phyloP scores from a whole-genome alignment of 2,888 invertebrate genomes.

The Sinhomidia bicolor region DNA sequence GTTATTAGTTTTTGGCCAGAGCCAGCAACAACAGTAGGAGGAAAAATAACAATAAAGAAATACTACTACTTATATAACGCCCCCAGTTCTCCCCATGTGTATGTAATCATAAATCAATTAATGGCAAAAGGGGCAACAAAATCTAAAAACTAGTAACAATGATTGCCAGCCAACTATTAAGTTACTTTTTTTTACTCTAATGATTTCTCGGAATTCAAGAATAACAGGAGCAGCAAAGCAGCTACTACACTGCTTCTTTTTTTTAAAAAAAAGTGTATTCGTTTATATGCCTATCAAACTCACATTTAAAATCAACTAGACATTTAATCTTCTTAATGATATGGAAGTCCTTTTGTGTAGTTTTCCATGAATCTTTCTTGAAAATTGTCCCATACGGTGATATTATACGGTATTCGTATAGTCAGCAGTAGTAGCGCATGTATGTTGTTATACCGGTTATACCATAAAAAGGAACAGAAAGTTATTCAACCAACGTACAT shows the following conservation, averaged over 20 bases:
- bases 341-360: background rate
- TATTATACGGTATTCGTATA: background rate
- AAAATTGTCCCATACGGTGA: background rate
- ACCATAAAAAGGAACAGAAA: background rate
- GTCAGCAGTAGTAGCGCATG: background rate
- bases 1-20: too few species aligned
- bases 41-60: too few species aligned
- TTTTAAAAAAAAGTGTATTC: too few species aligned
- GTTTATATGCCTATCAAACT: background rate
- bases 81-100: background rate
- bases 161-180: background rate
- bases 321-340: background rate
- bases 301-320: background rate
- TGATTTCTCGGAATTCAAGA: background rate
- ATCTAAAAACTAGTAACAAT: background rate
- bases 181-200: background rate
- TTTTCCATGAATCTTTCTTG: background rate
- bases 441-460: too few species aligned
- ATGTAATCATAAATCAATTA: slow-evolving; percentile 41
- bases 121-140: background rate
- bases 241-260: background rate
- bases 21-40: too few species aligned
- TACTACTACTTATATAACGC: too few species aligned
- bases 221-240: slow-evolving; percentile 17
- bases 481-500: background rate